phyloP scores from a whole-genome alignment of 2,888 invertebrate genomes.

The Lamproptera curius region DNA sequence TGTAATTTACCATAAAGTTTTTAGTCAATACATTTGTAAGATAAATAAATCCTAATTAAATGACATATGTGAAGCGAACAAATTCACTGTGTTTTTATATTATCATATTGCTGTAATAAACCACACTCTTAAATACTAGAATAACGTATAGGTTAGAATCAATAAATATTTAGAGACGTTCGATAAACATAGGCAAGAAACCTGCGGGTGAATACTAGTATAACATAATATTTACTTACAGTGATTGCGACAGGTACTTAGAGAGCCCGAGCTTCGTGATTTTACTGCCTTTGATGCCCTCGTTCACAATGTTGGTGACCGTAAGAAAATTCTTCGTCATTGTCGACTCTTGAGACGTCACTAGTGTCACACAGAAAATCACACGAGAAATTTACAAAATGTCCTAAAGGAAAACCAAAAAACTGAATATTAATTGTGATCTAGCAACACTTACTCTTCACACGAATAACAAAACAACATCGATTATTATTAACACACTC shows the following conservation, averaged over 20 bases:
- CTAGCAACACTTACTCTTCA: slow-evolving; percentile 59
- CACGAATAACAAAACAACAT: slow-evolving; percentile 60
- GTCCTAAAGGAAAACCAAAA: slow-evolving; percentile 8
- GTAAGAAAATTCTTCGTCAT: slow-evolving; percentile 80
- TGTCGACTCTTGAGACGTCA: slow-evolving; percentile 68
- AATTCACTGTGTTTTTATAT: too few species aligned
- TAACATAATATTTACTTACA: too few species aligned
- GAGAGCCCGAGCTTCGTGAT: slow-evolving; percentile 85
- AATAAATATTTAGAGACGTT: too few species aligned
- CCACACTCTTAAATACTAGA: too few species aligned
- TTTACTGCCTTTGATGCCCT: slow-evolving; percentile 86
- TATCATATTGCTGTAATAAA: too few species aligned
- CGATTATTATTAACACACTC: slow-evolving; percentile 48
- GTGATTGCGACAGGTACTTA: slow-evolving; percentile 86
- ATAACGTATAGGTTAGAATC: too few species aligned
- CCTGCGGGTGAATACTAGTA: too few species aligned
- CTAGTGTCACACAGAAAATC: slow-evolving; percentile 42
- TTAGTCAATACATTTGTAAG: too few species aligned
- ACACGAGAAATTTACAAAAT: slow-evolving; percentile 28
- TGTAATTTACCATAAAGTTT: too few species aligned
- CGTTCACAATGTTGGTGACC: slow-evolving; percentile 81
- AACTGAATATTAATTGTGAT: slow-evolving; percentile 22
- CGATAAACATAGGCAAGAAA: too few species aligned
- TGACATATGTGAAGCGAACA: too few species aligned
- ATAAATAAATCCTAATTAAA: too few species aligned